Evolutionary conservation across 2,797 vertebrate species (phyloP).

Genomic region (Nannoperca australis): DNA sequence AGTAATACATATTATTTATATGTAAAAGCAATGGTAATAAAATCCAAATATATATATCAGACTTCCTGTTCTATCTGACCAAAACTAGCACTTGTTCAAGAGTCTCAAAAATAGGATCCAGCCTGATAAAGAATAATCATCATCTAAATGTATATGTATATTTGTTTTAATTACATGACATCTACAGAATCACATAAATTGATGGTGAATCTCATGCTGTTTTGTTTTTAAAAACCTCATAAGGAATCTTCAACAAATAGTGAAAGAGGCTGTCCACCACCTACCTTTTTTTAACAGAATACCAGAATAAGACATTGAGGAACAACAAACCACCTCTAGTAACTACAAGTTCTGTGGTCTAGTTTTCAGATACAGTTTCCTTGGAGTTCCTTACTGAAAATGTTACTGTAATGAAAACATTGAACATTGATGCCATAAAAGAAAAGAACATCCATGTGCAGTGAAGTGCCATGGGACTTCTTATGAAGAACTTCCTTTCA

Average conservation of each 20-base stretch:
- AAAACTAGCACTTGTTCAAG: slow-evolving; percentile 1
- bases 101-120: neutral
- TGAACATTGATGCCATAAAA: neutral
- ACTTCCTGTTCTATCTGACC: slow-evolving; percentile 23
- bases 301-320: too few relatives aligned
- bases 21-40: neutral
- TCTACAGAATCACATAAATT: neutral
- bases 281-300: neutral
- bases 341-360: neutral
- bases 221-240: neutral
- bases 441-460: neutral
- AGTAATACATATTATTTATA: neutral
- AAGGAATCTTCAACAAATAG: neutral
- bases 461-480: neutral
- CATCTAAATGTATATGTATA: too few relatives aligned
- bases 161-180: slow-evolving; percentile 1
- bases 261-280: neutral
- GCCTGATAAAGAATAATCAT: neutral
- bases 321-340: neutral
- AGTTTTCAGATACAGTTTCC: neutral
- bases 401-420: neutral
- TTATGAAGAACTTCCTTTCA: neutral
- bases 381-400: neutral
- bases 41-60: neutral
- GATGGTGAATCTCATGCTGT: neutral